These are phyloP conservation scores for Cardinalis cardinalis DNA, from an alignment of 2,113 vertebrate genomes.

Conservation along the genomic window DNA sequence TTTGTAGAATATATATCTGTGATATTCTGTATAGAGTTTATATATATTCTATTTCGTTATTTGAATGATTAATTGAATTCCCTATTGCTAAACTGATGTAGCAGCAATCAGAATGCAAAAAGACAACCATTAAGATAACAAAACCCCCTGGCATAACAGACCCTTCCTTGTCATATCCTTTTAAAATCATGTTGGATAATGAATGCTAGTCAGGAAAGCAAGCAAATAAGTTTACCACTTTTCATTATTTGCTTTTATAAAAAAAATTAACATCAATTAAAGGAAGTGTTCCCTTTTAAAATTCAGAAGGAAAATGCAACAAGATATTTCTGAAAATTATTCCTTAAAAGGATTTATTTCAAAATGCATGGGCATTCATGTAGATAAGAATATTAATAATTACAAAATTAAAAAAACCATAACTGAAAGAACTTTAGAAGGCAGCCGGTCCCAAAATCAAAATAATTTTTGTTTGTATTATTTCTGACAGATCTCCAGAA, in stretches of 20 bases:
- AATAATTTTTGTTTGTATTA: background rate
- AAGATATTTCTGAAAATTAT: background rate
- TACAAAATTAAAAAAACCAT: background rate
- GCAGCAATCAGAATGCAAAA: background rate
- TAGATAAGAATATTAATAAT: background rate
- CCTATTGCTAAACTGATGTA: background rate
- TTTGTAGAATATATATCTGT: background rate
- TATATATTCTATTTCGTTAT: background rate
- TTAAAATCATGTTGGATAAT: background rate
- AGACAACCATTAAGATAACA: background rate
- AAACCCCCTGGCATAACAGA: rapidly evolving
- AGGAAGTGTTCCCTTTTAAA: background rate
- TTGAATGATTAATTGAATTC: background rate
- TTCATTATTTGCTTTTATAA: background rate
- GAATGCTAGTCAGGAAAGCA: background rate
- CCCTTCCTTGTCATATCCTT: background rate
- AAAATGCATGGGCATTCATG: background rate
- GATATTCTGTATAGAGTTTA: background rate
- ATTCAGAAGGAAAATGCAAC: background rate
- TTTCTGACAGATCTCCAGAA: background rate
- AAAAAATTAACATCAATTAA: background rate
- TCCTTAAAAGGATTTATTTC: background rate
- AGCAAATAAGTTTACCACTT: background rate
- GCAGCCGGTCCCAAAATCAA: background rate
- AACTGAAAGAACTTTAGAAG: background rate